Evolutionary conservation across 2,888 invertebrate species (phyloP).

Genomic region (Notocelia uddmanniana): DNA sequence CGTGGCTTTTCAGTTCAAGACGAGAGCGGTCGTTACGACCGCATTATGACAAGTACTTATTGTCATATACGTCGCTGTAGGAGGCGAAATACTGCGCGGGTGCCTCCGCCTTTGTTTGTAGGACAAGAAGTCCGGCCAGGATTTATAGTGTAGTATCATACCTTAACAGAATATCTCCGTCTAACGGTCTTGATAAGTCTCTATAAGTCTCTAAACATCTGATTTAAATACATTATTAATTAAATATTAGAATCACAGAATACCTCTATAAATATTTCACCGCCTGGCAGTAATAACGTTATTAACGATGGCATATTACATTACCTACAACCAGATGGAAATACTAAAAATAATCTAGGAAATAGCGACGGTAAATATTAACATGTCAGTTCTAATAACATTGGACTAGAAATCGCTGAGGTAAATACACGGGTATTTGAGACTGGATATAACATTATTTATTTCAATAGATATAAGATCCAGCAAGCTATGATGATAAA

Average conservation of each 20-base stretch:
- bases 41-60: no score
- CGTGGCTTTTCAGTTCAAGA: no score
- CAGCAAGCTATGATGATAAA: neutral
- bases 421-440: neutral
- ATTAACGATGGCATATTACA: slow-evolving; percentile 32
- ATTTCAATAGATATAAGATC: no score
- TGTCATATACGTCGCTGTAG: no score
- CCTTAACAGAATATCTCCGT: neutral
- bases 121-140: no score
- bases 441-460: neutral
- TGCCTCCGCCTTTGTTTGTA: no score
- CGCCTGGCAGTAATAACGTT: slow-evolving; percentile 30
- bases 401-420: slow-evolving; percentile 31
- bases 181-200: neutral
- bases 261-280: slow-evolving; percentile 5
- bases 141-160: no score
- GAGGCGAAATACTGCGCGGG: no score
- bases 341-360: slow-evolving; percentile 44
- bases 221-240: neutral
- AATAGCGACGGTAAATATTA: slow-evolving; percentile 11
- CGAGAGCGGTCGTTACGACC: no score
- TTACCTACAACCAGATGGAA: slow-evolving; percentile 29
- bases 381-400: slow-evolving; percentile 34
- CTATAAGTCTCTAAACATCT: neutral
- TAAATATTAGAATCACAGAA: neutral